Conservation (phyloP, 2,113 vertebrate species). For the Pituophis catenifer region DNA sequence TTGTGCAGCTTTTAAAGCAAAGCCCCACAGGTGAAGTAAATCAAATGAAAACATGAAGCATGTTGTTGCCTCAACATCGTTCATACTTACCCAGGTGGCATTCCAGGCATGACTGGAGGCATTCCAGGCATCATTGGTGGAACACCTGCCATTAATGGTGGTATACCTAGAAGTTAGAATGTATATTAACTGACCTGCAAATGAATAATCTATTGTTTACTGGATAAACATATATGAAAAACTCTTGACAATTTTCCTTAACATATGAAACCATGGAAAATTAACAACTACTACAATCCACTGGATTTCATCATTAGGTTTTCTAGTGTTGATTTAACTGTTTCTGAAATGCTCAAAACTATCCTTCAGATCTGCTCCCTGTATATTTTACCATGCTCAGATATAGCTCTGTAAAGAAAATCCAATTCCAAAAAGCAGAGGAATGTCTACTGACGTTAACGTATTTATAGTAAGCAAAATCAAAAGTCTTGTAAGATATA, state of each 20-base stretch:
- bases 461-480: neutral
- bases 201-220: neutral
- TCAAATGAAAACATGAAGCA: constrained; percentile 30
- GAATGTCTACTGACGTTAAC: neutral
- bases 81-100: constrained; percentile 84
- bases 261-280: neutral
- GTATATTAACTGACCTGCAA: fast-evolving
- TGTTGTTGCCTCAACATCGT: neutral
- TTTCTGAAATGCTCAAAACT: neutral
- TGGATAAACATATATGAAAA: neutral
- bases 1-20: neutral
- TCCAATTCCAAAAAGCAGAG: neutral
- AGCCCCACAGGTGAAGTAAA: neutral
- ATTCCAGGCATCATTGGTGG: constrained; percentile 91
- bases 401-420: neutral
- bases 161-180: constrained; percentile 81
- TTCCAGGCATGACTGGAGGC: constrained; percentile 86
- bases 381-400: neutral
- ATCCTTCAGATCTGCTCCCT: neutral
- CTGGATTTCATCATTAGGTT: neutral
- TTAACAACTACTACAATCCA: neutral
- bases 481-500: neutral
- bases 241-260: neutral
- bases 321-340: neutral
- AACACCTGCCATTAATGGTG: constrained; percentile 91